phyloP scores from a whole-genome alignment of 2,888 invertebrate genomes.

The Scaeva pyrastri region DNA sequence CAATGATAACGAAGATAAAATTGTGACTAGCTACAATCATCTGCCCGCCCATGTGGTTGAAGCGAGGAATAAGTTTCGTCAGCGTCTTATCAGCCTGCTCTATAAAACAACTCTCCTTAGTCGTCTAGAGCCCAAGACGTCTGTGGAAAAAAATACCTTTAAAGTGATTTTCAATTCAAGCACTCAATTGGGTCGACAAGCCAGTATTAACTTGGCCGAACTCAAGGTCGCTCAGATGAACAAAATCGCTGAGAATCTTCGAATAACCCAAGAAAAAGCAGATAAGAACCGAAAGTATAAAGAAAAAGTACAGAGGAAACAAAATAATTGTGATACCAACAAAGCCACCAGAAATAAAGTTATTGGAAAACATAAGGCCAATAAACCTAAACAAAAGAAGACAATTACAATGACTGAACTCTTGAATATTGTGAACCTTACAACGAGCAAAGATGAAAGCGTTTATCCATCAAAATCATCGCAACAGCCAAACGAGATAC shows the following conservation, averaged over 20 bases:
- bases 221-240: conserved; percentile 45
- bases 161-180: conserved; percentile 35
- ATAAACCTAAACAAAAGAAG: neutral
- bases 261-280: conserved; percentile 24
- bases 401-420: neutral
- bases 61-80: conserved; percentile 78
- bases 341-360: neutral
- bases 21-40: neutral
- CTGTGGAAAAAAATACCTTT: conserved; percentile 27
- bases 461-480: neutral
- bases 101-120: conserved; percentile 80
- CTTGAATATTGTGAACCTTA: neutral
- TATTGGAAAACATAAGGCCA: neutral
- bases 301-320: neutral
- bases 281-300: conserved; percentile 11
- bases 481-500: neutral
- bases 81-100: conserved; percentile 79
- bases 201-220: conserved; percentile 47
- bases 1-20: neutral
- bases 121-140: conserved; percentile 77
- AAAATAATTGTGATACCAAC: neutral
- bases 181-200: neutral
- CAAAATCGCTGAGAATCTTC: conserved; percentile 48
- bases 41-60: neutral
- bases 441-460: too few species aligned